Evolutionary conservation across 2,888 invertebrate species (phyloP), one percentile per base, ranked within the genome.

Genomic region (Andrena praecox): DNA sequence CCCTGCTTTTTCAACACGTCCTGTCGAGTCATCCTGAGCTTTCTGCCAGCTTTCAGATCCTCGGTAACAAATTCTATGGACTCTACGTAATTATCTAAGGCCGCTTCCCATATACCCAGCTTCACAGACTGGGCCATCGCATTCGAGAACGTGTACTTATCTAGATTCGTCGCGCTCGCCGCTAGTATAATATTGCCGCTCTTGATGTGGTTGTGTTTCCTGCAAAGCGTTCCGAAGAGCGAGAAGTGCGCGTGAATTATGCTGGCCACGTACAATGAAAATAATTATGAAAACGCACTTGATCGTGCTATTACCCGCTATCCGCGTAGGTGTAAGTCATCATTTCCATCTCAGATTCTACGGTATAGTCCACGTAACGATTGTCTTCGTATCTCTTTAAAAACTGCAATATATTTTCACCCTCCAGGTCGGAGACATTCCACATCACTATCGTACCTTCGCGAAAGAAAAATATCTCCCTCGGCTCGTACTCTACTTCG

Each of bases 81-180:
- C 59, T 98, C 96, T 16, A 98, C 97, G 89, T 98, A 97, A 35
- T 96, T 95, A 89, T 98, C 97, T 63, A 99, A 95, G 0, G 97
- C 96, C 5, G 97, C 96, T 95, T 99, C 99, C 98, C 98, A 99
- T 79, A 99, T 97, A 0, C 98, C 98, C 76, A 99, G 95, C 91
- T 99, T 98, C 0, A 99, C 99, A 0, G 98, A 98, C 86, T 98
- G 96, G 0, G 98, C 97, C 95, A 99, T 96, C 0, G 98, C 99
- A 95, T 99, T 98, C 4, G 99, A 99, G 93, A 99, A 98, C 24
- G 99, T 97, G 92, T 98, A 99, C 93, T 98, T 98, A 90, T 99
- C 98, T 79, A 98, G 93, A 42, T 95, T 95, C 70, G 95, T 95
- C 69, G 95, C 95, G 1, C 95, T 94, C 1, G 94, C 93, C 31